phyloP scores from a whole-genome alignment of 2,113 vertebrate species.

The Alces alces region DNA sequence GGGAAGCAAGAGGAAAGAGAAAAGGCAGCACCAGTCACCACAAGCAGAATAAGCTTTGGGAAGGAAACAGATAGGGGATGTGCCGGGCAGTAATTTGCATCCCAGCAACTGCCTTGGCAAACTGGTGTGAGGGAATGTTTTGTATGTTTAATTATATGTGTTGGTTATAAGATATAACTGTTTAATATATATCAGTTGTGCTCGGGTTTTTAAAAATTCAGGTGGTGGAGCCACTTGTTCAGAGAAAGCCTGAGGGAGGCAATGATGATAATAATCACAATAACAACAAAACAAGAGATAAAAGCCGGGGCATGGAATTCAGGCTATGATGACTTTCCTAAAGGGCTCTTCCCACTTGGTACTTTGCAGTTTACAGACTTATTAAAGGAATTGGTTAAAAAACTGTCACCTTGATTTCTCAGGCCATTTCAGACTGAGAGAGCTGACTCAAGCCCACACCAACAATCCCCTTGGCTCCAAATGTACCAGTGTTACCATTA shows the following conservation, averaged over 20 bases:
- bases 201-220: constrained; percentile 20
- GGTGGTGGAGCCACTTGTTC: background rate
- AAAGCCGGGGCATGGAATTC: background rate
- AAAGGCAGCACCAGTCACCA: background rate
- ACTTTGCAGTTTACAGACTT: background rate
- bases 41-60: background rate
- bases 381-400: constrained; percentile 16
- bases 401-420: background rate
- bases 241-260: background rate
- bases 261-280: background rate
- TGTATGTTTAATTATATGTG: constrained; percentile 14
- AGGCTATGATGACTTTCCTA: background rate
- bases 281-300: background rate
- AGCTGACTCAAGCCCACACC: background rate
- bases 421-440: background rate
- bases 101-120: background rate
- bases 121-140: background rate
- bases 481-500: background rate
- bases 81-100: background rate
- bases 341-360: background rate
- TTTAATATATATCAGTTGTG: background rate
- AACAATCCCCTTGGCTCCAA: background rate
- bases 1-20: background rate
- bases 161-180: constrained; percentile 21
- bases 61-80: background rate